A percentile compares a stretch with the other conserved stretches of the same genome.
Evolutionary conservation across 2,797 vertebrate genomes (phyloP).

Genomic region (Sebastes wilsoni): DNA sequence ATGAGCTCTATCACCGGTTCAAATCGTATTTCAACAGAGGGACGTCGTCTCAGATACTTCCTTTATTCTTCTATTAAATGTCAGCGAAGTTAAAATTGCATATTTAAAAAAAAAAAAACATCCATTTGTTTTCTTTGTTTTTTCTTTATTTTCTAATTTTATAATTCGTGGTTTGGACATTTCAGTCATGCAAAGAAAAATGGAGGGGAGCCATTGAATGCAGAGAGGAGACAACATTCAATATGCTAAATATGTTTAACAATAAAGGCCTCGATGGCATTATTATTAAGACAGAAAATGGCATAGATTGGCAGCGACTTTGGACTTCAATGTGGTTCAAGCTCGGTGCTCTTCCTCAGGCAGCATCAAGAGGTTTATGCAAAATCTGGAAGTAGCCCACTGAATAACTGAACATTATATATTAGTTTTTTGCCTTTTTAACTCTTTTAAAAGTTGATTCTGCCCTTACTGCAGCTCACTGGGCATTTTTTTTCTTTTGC

Average conservation of each 20-base stretch:
- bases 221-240: not conserved
- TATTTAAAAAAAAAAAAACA: not conserved
- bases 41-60: not conserved
- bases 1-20: accelerated
- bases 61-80: not conserved
- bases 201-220: not conserved
- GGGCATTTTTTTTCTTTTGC: no score
- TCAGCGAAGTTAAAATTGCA: not conserved
- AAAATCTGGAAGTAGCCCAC: no score
- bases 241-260: not conserved
- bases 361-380: no score
- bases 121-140: not conserved
- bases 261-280: not conserved
- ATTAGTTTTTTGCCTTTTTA: no score
- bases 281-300: not conserved
- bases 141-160: not conserved
- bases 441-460: no score
- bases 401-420: no score
- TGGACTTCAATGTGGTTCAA: not conserved
- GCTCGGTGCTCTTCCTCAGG: no score
- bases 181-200: not conserved
- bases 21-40: not conserved
- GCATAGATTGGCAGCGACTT: not conserved
- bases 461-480: no score
- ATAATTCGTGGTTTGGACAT: not conserved